Percentiles rank a stretch among this genome's conserved stretches.
Conservation (phyloP, 2,888 invertebrate genomes). For the Marronus borbonicus region DNA sequence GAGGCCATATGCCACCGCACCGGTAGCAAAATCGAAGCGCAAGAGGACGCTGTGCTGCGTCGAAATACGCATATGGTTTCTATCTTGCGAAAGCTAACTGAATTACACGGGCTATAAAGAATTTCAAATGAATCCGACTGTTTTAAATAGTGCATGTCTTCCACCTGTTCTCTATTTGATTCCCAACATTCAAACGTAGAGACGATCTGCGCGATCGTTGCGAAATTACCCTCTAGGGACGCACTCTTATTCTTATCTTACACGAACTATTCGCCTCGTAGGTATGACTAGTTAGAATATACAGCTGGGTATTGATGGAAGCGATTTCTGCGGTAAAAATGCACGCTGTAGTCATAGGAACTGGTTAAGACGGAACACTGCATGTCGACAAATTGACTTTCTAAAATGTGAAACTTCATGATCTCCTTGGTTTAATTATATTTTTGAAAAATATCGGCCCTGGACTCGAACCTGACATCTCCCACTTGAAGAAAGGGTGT, state of each 20-base stretch:
- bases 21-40: constrained; percentile 8
- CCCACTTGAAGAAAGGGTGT: too few relatives aligned
- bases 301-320: too few relatives aligned
- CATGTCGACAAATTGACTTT: too few relatives aligned
- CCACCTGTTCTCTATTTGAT: constrained; percentile 59
- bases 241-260: background rate
- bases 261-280: background rate
- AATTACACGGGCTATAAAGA: constrained; percentile 63
- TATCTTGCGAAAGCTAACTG: constrained; percentile 55
- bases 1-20: constrained; percentile 25
- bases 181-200: background rate
- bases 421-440: too few relatives aligned
- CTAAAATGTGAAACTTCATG: too few relatives aligned
- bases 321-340: too few relatives aligned
- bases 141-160: constrained; percentile 64
- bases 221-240: background rate
- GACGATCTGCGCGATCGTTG: background rate
- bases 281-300: too few relatives aligned
- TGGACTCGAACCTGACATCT: too few relatives aligned
- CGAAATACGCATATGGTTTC: constrained; percentile 51
- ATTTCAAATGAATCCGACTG: constrained; percentile 65
- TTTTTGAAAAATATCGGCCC: too few relatives aligned
- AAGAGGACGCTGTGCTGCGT: background rate
- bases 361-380: too few relatives aligned
- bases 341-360: too few relatives aligned